Base-by-base conservation (phyloP, 1,140 invertebrate species). In the Tetranychus urticae region DNA sequence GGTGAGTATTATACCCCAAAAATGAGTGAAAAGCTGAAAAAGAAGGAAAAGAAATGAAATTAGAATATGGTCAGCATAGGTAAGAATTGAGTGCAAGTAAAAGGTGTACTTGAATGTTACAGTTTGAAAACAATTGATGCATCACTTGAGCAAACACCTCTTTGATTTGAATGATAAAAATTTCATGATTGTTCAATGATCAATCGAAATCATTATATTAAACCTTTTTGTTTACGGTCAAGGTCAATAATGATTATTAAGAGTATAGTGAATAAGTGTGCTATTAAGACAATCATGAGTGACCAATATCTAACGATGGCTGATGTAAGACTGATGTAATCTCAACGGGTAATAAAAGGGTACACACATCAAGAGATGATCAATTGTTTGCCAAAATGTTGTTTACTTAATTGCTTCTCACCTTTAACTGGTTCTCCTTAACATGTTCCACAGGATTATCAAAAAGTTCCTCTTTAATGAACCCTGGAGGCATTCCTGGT, bases 401-500 rank as follows among this genome's bases (percentile, higher is more conserved):
- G 10, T 42, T 42, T 42, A 6, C 39, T 42, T 42, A 6, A 6
- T 10, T 42, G 10, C 10, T n/a, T 5, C 48, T 23, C 5, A 52
- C 48, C 31, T 56, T 56, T 36, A 47, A 10, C 45, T 57, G 59
- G n/a, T 65, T 65, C 31, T 63, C 59, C 14, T 61, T 37, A 3
- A 65, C 12, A 13, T 61, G 33, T 31, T 56, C 39, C 36, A 61
- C 13, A 14, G 64, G 64, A 45, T 65, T 14, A 14, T 59, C 57
- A n/a, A 65, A 60, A 6, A 65, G 56, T 35, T 62, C 61, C n/a
- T 60, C 36, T 34, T 50, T 52, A 8, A 65, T 63, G 34, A 65
- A 12, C n/a, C 34, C 46, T 48, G 47, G 12, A 37, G 64, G 64
- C 31, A 65, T 35, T 13, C 61, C 64, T 39, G 35, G 36, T 39